phyloP scores from a whole-genome alignment of 2,113 vertebrate genomes.

The Numida meleagris region DNA sequence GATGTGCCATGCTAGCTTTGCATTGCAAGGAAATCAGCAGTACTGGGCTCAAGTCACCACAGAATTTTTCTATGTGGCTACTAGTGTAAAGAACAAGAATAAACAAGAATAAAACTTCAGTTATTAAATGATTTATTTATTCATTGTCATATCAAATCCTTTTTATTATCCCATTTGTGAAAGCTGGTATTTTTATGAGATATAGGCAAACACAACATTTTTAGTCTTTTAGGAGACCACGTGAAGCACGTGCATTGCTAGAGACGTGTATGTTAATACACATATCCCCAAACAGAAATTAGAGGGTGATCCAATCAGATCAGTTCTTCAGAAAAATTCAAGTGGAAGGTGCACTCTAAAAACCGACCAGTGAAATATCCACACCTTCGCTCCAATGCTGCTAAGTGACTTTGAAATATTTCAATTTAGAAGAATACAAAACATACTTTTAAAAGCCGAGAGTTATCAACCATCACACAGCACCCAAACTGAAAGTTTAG shows the following conservation, averaged over 20 bases:
- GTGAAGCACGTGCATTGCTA: background rate
- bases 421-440: background rate
- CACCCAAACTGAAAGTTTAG: background rate
- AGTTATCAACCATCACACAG: background rate
- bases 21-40: background rate
- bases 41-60: background rate
- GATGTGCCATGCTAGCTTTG: background rate
- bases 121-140: background rate
- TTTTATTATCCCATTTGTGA: background rate
- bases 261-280: background rate
- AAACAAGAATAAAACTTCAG: background rate
- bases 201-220: background rate
- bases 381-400: background rate
- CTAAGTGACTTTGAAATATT: background rate
- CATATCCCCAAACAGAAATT: background rate
- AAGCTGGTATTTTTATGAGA: background rate
- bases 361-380: background rate
- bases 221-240: background rate
- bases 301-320: background rate
- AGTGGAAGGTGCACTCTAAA: background rate
- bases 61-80: background rate
- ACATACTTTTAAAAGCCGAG: background rate
- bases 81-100: background rate
- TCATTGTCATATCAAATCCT: background rate
- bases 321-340: background rate